Evolutionary conservation across 1,140 invertebrate genomes (phyloP).

Genomic region (Aricia agestis): DNA sequence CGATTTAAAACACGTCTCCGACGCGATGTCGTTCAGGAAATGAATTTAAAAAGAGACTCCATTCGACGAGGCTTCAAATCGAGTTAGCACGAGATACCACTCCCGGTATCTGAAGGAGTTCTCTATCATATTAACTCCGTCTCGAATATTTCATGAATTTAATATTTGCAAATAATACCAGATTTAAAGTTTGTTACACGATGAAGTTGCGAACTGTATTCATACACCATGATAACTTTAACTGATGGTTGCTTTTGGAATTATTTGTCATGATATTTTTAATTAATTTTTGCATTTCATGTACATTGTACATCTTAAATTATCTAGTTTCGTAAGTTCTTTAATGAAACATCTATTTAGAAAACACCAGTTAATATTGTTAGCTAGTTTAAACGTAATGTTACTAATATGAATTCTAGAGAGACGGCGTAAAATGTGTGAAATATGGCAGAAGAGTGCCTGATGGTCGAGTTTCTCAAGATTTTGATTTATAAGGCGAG

Average conservation of each 20-base stretch:
- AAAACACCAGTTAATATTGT: too few species aligned
- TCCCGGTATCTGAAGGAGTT: conserved; percentile 19
- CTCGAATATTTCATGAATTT: conserved; percentile 21
- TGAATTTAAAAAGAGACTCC: conserved; percentile 36
- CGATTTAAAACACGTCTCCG: conserved; percentile 27
- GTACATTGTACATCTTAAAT: too few species aligned
- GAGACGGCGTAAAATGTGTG: not conserved
- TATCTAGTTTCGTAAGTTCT: too few species aligned
- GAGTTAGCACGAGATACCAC: conserved; percentile 24
- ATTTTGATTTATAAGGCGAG: not conserved
- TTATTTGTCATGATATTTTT: not conserved
- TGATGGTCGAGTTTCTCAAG: not conserved
- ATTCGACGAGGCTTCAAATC: conserved; percentile 30
- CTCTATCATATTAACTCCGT: conserved; percentile 26
- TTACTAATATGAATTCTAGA: too few species aligned
- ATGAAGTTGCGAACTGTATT: conserved; percentile 5
- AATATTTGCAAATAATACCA: conserved; percentile 23
- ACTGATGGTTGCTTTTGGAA: not conserved
- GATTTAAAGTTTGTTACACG: conserved; percentile 18
- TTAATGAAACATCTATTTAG: too few species aligned
- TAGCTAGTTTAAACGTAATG: too few species aligned
- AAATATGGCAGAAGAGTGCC: not conserved
- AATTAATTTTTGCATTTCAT: too few species aligned
- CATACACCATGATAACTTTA: not conserved
- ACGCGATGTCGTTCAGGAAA: conserved; percentile 40